Base-by-base conservation (phyloP, 2,113 vertebrate species). In the Perca schrenkii region DNA sequence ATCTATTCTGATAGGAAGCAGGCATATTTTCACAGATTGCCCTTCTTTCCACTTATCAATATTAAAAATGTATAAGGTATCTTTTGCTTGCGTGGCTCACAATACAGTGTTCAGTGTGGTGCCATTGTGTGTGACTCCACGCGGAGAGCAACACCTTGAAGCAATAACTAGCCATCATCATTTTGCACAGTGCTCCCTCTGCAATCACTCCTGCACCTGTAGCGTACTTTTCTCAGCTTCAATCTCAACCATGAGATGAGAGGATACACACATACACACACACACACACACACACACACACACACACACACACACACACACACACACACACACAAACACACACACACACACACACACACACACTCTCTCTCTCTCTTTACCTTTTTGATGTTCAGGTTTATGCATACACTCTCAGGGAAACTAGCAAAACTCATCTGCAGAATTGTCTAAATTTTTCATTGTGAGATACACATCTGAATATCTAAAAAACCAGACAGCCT, bases 141-240 rank as follows among this genome's bases (percentile, higher is more conserved):
- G 21, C 10, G 4, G 74, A 67, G 74, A 86, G 86, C 87, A 71
- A 77, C 88, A 77, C 86, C 91, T 86, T 82, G 12, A 28, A 91
- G 91, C 85, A 89, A 91, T 87, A 91, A 90, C 80, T 57, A 87
- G 84, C 88, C 77, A 77, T 74, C 76, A 94, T 93, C 85, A 91
- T 93, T 90, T 89, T 89, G 74, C 73, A 15, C 82, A 82, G 64
- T 7, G 21, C 84, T 82, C 85, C 73, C 82, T 66, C 88, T 58
- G 77, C 85, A 89, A 86, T 89, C 87, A 89, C 82, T 70, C 77
- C 66, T 83, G 17, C 80, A 88, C 89, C 89, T 86, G 67, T 19
- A 2, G 46, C 64, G 56, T 66, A 62, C 63, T 87, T 85, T 74
- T 75, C 68, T 63, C 64, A 63, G 78, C 71, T 64, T 34, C 69